phyloP scores from a whole-genome alignment of 2,113 vertebrate species.

The Conger conger region DNA sequence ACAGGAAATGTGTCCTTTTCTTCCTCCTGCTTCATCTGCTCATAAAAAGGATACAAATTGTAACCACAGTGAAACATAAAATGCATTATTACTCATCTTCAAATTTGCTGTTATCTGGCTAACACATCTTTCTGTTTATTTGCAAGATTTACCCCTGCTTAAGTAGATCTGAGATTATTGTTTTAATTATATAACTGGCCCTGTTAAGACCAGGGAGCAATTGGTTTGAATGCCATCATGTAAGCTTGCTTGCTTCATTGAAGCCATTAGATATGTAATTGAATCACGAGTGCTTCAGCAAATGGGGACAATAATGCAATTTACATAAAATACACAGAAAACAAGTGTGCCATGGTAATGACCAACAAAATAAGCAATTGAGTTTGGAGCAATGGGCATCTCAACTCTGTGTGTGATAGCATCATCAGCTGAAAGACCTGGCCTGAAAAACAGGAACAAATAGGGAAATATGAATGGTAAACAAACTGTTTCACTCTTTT shows the following conservation, averaged over 20 bases:
- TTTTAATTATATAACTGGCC: conserved; percentile 29
- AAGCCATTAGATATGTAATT: conserved; percentile 36
- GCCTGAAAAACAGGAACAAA: neutral
- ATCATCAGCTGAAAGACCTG: neutral
- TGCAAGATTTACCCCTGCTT: neutral
- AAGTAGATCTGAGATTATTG: conserved; percentile 20
- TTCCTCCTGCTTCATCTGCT: neutral
- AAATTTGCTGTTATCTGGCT: conserved; percentile 16
- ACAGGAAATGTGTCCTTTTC: conserved; percentile 8
- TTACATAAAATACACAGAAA: conserved; percentile 32
- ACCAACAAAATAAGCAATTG: conserved; percentile 21
- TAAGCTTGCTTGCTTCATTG: conserved; percentile 25
- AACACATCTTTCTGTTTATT: conserved; percentile 17
- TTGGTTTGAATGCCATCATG: conserved; percentile 26
- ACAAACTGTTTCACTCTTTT: no score
- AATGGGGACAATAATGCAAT: conserved; percentile 36
- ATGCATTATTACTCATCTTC: conserved; percentile 16
- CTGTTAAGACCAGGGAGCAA: conserved; percentile 26
- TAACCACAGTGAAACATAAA: conserved; percentile 10
- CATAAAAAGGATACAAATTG: neutral
- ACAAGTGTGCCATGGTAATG: conserved; percentile 25
- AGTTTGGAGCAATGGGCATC: conserved; percentile 24
- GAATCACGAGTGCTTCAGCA: conserved; percentile 33
- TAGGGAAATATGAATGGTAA: neutral
- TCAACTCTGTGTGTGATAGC: neutral